Conservation (phyloP, 1,140 invertebrate species). For the Teleopsis dalmanni region DNA sequence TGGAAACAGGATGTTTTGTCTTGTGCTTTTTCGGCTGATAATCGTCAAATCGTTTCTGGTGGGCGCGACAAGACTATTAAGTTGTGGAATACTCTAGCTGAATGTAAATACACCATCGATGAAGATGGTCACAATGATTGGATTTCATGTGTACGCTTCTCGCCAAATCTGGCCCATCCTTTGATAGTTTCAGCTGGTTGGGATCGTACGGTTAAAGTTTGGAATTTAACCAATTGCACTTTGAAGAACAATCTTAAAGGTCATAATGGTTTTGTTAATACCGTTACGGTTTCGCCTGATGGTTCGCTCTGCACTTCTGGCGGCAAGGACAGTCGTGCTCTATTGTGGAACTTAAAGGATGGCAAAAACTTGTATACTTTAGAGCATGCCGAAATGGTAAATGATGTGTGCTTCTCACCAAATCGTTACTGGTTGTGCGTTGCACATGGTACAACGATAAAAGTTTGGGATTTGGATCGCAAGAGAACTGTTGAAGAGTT, state of each 20-base stretch:
- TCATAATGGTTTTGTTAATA: slow-evolving; percentile 96
- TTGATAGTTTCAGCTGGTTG: slow-evolving; percentile 99
- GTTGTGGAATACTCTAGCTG: slow-evolving; percentile 98
- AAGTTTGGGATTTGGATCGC: slow-evolving; percentile 99
- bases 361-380: slow-evolving; percentile 98
- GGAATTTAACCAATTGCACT: slow-evolving; percentile 98
- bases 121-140: slow-evolving; percentile 97
- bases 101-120: slow-evolving; percentile 99
- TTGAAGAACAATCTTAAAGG: slow-evolving; percentile 98
- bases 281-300: slow-evolving; percentile 98
- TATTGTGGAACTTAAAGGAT: slow-evolving; percentile 99
- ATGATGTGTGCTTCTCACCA: slow-evolving; percentile 96
- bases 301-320: slow-evolving; percentile 98
- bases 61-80: slow-evolving; percentile 99
- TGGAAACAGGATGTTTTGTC: slow-evolving; percentile 86
- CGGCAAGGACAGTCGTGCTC: slow-evolving; percentile 98
- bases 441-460: slow-evolving; percentile 95
- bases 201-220: slow-evolving; percentile 98
- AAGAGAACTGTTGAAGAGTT: slow-evolving; percentile 99
- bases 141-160: slow-evolving; percentile 99
- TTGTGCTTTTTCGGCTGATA: slow-evolving; percentile 98
- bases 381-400: slow-evolving; percentile 97
- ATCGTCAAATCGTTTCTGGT: slow-evolving; percentile 98
- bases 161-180: slow-evolving; percentile 94
- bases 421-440: slow-evolving; percentile 99